Base-by-base conservation (phyloP, 2,888 invertebrate species). In the Trachelus stipa region DNA sequence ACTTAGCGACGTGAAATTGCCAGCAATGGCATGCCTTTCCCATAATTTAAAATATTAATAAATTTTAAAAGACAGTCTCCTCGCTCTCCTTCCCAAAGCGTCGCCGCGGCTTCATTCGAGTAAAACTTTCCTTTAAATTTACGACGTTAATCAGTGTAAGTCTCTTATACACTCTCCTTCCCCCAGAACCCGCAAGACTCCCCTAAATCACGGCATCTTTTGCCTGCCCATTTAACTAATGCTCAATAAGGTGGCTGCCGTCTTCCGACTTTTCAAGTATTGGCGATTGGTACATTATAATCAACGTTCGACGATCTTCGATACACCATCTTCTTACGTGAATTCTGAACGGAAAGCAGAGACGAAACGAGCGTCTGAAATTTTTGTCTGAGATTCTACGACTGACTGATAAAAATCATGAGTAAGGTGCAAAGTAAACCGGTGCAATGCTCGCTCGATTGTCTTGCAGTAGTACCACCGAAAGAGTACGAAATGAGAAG, bases 101-200 rank as follows among this genome's bases (percentile, higher is more conserved):
- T 77, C 40, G 77, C 75, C 40, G 77, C 75, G 77, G 75, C 75
- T 76, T 74, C 73, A 73, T 80, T 78, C 73, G 75, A 79, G 76
- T 77, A 75, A 79, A 81, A 81, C 76, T 81, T 81, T 81, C 76
- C 73, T 69, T 71, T 77, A 82, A 83, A 83, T 83, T 83, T 80
- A 78, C 81, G 80, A 79, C 79, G 82, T 83, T 83, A 84, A 84
- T 83, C 83, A 84, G 81, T 77, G 79, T 76, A 76, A 80, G 78
- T 82, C 79, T 74, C 78, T 77, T 74, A 73, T 76, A 79, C 80
- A 73, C 69, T 77, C 79, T 79, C 69, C 68, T 56, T 31, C 68
- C 33, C 30, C 74, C 56, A 71, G 71, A 34, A 34, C 74, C 76
- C 31, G 68, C 69, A 69, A 76, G 69, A 76, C 79, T 73, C 69